Percentiles rank a stretch among this genome's conserved stretches.
Conservation (phyloP, 2,888 invertebrate species). For the Torymus auratus region DNA sequence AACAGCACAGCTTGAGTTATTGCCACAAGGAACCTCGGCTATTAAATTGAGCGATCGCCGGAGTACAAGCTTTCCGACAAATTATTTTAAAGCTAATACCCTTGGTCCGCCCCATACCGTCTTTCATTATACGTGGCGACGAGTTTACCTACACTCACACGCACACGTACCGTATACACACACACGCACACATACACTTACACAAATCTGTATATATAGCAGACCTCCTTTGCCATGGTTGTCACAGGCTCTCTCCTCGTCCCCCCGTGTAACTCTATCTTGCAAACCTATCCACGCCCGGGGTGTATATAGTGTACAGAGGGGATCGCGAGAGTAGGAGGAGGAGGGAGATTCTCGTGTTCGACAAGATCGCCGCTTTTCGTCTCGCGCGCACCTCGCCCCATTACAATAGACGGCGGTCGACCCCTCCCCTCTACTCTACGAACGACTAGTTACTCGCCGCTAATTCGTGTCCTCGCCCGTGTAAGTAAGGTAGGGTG, state of each 20-base stretch:
- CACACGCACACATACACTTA: no score
- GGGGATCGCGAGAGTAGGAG: not conserved
- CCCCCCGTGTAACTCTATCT: slow-evolving; percentile 40
- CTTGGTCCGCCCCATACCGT: no score
- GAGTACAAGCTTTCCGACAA: no score
- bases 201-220: no score
- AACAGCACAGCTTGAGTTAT: no score
- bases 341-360: slow-evolving; percentile 44
- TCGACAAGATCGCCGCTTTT: slow-evolving; percentile 57
- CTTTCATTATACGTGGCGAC: no score
- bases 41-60: no score
- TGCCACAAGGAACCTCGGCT: not conserved
- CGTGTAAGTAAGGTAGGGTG: slow-evolving; percentile 28
- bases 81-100: no score
- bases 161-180: no score
- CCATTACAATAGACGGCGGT: slow-evolving; percentile 51
- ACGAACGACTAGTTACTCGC: slow-evolving; percentile 53
- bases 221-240: no score
- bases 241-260: no score
- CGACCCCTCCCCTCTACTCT: slow-evolving; percentile 47
- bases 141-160: no score
- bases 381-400: slow-evolving; percentile 31
- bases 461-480: slow-evolving; percentile 55
- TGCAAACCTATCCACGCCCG: not conserved
- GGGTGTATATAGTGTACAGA: not conserved